Evolutionary conservation across 2,113 vertebrate species (phyloP).

Genomic region (Triplophysa rosa): DNA sequence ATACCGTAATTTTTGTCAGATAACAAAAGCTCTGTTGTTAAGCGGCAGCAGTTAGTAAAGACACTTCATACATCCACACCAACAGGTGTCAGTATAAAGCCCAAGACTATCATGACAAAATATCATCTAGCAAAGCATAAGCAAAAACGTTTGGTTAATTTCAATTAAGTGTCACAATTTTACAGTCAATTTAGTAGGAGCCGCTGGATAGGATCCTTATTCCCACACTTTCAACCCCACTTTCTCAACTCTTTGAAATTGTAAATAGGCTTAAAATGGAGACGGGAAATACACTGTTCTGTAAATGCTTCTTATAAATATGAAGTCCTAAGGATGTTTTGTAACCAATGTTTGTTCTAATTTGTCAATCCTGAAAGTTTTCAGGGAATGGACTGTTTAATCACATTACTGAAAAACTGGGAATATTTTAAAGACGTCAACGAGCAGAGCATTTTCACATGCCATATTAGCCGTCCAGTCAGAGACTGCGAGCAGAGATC

Average conservation of each 20-base stretch:
- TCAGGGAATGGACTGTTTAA: slow-evolving; percentile 10
- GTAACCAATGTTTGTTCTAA: slow-evolving; percentile 6
- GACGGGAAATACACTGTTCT: slow-evolving; percentile 16
- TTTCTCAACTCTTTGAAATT: slow-evolving; percentile 40
- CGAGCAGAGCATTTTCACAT: neutral
- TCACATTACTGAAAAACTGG: slow-evolving; percentile 31
- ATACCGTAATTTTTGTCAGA: too few relatives aligned
- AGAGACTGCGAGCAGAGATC: slow-evolving; percentile 40
- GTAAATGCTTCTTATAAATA: slow-evolving; percentile 28
- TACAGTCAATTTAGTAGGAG: slow-evolving; percentile 31
- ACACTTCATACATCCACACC: neutral
- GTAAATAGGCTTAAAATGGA: slow-evolving; percentile 33
- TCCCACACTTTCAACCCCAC: neutral
- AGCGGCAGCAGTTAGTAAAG: too few relatives aligned
- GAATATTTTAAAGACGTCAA: slow-evolving; percentile 19
- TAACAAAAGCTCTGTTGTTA: too few relatives aligned
- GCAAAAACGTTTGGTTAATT: too few relatives aligned
- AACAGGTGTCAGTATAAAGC: slow-evolving; percentile 23
- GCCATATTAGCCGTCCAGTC: slow-evolving; percentile 41
- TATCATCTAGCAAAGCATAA: too few relatives aligned
- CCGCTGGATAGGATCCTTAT: slow-evolving; percentile 11
- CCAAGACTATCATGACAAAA: too few relatives aligned
- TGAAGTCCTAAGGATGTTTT: slow-evolving; percentile 35
- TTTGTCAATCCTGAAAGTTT: slow-evolving; percentile 26
- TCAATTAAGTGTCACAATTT: neutral